phyloP scores from a whole-genome alignment of 2,113 vertebrate species.

The Chrysochloris asiatica region DNA sequence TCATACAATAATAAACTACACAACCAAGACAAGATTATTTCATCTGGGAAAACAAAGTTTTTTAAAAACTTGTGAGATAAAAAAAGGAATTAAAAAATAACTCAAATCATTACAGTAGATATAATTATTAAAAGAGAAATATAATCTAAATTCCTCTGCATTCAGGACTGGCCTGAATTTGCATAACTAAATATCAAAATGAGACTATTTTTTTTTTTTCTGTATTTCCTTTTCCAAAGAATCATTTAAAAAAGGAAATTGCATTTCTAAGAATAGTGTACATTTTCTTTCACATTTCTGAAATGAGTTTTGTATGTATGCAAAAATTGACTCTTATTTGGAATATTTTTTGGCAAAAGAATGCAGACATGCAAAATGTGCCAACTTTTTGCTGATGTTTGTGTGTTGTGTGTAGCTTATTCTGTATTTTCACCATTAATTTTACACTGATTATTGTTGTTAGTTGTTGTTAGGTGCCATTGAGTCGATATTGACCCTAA shows the following conservation, averaged over 20 bases:
- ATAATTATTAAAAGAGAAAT: neutral
- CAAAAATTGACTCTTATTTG: neutral
- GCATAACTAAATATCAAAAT: neutral
- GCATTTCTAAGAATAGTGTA: too few relatives aligned
- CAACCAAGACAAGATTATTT: neutral
- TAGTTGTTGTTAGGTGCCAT: too few relatives aligned
- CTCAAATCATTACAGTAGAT: neutral
- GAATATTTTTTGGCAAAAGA: neutral
- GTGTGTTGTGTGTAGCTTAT: too few relatives aligned
- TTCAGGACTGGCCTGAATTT: neutral
- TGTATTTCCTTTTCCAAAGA: neutral
- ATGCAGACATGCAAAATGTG: neutral
- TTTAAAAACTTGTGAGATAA: neutral
- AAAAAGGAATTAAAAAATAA: neutral
- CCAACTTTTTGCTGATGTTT: too few relatives aligned
- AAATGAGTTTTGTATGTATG: neutral
- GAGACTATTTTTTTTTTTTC: neutral
- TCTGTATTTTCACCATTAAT: too few relatives aligned
- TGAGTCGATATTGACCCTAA: too few relatives aligned
- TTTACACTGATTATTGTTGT: too few relatives aligned
- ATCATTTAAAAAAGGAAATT: neutral
- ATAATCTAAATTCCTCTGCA: neutral
- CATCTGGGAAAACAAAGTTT: neutral
- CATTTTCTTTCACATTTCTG: neutral
- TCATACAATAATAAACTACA: neutral